Evolutionary conservation across 2,113 vertebrate species (phyloP).

Genomic region (Manacus vitellinus): DNA sequence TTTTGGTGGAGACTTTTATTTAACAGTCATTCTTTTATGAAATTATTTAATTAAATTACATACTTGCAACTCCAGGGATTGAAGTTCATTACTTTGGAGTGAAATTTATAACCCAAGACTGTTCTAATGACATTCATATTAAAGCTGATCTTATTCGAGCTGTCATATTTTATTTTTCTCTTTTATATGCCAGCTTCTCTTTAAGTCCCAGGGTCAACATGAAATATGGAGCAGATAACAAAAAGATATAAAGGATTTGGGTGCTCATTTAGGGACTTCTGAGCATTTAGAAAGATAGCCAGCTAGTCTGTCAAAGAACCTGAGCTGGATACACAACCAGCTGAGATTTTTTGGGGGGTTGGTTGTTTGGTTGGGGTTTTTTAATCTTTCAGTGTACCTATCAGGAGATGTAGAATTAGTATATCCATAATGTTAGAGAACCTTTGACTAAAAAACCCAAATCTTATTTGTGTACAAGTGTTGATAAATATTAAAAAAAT

Average conservation of each 20-base stretch:
- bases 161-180: neutral
- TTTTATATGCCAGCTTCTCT: neutral
- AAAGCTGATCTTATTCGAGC: neutral
- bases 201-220: neutral
- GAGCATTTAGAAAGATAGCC: neutral
- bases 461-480: neutral
- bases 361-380: neutral
- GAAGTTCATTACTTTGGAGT: neutral
- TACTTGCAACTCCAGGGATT: neutral
- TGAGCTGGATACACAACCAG: neutral
- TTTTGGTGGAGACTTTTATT: neutral
- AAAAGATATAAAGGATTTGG: neutral
- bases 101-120: neutral
- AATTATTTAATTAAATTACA: neutral
- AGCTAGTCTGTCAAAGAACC: neutral
- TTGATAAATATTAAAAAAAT: neutral
- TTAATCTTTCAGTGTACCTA: neutral
- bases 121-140: neutral
- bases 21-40: neutral
- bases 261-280: neutral
- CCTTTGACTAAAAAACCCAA: neutral
- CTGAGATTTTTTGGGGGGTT: accelerated
- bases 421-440: neutral
- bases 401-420: neutral
- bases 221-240: neutral